Percentiles rank a stretch among this genome's conserved stretches.
These are phyloP conservation scores for Rousettus madagascariensis DNA, from an alignment of 2,797 vertebrate genomes.

Conservation along the genomic window DNA sequence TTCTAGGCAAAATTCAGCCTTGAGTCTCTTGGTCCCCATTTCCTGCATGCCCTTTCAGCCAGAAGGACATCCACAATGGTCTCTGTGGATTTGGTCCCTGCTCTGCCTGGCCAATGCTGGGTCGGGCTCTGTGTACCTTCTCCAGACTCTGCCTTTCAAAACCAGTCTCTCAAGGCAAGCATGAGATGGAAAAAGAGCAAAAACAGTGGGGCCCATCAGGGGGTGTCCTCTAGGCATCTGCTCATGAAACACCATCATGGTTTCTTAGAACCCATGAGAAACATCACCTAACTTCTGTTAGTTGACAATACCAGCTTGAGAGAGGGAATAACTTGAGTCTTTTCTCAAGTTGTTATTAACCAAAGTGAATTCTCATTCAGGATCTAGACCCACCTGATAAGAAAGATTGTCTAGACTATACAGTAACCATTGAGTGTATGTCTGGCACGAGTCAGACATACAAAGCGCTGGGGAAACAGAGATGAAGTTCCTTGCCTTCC, in stretches of 20 bases:
- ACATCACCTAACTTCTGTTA: not conserved
- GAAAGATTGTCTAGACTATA: not conserved
- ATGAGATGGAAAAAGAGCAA: not conserved
- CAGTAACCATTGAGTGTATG: not conserved
- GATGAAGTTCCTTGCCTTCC: not conserved
- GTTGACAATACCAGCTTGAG: not conserved
- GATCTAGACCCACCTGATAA: not conserved
- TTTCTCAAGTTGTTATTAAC: conserved; percentile 2
- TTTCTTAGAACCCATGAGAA: not conserved
- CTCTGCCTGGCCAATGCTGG: not conserved
- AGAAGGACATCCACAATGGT: not conserved
- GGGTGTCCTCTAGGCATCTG: not conserved
- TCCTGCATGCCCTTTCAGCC: not conserved
- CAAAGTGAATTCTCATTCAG: not conserved
- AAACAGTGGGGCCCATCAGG: not conserved
- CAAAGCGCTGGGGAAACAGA: not conserved
- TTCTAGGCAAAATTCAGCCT: not conserved
- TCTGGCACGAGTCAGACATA: not conserved
- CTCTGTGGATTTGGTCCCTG: not conserved
- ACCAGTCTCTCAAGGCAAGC: not conserved
- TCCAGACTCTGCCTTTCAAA: not conserved
- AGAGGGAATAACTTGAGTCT: not conserved
- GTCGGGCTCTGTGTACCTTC: not conserved
- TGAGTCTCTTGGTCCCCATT: not conserved
- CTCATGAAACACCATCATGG: not conserved